Conservation (phyloP, 2,113 vertebrate species). For the Coreoperca whiteheadi region DNA sequence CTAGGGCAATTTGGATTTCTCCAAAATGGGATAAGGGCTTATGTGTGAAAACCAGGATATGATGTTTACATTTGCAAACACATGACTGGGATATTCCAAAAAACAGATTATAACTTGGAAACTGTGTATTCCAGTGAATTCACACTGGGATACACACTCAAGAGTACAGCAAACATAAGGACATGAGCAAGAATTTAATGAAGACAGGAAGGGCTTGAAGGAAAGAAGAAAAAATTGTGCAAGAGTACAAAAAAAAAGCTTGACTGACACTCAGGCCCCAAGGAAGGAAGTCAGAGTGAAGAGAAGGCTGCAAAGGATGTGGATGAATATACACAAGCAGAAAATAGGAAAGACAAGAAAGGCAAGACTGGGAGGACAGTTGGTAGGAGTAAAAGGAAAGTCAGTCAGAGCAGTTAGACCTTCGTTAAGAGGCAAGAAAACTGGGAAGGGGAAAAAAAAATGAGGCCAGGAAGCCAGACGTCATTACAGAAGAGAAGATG, state of each 20-base stretch:
- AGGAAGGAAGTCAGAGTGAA: not conserved
- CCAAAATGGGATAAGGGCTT: not conserved
- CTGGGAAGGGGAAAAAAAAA: not conserved
- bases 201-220: not conserved
- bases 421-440: slow-evolving; percentile 25
- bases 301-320: not conserved
- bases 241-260: not conserved
- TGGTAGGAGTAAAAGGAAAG: not conserved
- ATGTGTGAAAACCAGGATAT: not conserved
- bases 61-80: not conserved
- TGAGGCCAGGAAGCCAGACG: slow-evolving; percentile 11
- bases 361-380: not conserved
- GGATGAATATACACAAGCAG: not conserved
- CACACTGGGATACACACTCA: not conserved
- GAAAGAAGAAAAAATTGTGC: not conserved
- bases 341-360: not conserved
- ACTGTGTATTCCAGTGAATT: not conserved
- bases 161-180: not conserved
- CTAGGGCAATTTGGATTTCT: not conserved
- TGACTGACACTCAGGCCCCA: not conserved
- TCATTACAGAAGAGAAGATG: slow-evolving; percentile 23
- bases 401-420: not conserved
- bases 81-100: not conserved
- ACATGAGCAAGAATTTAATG: not conserved
- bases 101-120: not conserved